Conservation (phyloP, 2,797 vertebrate genomes). For the Sebastes steindachneri region DNA sequence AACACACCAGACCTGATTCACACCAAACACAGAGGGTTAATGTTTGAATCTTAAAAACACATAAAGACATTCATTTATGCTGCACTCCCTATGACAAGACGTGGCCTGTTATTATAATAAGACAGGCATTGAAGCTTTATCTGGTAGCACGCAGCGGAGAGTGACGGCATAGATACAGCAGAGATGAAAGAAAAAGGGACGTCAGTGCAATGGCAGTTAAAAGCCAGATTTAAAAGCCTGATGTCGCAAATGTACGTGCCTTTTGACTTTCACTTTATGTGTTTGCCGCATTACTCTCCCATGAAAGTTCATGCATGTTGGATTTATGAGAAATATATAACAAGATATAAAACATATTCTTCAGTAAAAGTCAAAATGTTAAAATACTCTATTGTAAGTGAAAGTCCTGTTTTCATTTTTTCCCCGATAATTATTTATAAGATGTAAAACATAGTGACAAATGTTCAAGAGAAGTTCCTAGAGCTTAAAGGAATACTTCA, state of each 20-base stretch:
- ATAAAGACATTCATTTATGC: neutral
- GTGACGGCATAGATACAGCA: constrained; percentile 7
- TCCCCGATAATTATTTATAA: neutral
- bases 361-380: no score
- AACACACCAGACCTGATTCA: constrained; percentile 92
- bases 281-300: neutral
- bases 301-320: neutral
- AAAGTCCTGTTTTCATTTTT: neutral
- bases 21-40: neutral
- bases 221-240: constrained; percentile 15
- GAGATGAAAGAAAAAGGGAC: constrained; percentile 23
- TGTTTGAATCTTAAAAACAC: neutral
- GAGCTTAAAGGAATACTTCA: neutral
- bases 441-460: neutral
- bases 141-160: neutral
- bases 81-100: neutral
- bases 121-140: neutral
- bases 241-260: neutral
- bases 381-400: neutral
- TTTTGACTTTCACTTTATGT: neutral
- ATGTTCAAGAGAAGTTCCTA: neutral
- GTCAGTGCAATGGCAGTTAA: neutral
- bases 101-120: neutral
- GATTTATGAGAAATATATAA: neutral
- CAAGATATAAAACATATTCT: neutral